phyloP scores from a whole-genome alignment of 2,113 vertebrate species.

The Gasterosteus aculeatus region DNA sequence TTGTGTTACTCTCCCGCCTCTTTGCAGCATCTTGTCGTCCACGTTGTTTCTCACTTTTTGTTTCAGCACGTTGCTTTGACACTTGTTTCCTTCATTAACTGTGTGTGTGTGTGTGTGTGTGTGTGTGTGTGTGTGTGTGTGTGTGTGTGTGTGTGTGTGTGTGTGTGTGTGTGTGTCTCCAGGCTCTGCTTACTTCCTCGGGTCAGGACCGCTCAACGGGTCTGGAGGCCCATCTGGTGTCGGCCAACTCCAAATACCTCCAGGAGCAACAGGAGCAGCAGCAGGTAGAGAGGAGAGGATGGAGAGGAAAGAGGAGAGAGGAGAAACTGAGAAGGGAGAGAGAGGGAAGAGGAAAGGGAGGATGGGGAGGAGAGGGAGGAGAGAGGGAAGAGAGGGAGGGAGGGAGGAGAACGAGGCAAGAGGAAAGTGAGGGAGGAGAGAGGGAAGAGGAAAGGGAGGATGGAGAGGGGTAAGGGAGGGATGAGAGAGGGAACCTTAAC shows the following conservation, averaged over 20 bases:
- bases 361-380: too few species aligned
- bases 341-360: too few species aligned
- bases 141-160: constrained; percentile 1
- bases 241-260: constrained; percentile 79
- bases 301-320: too few species aligned
- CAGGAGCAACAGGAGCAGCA: constrained; percentile 74
- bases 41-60: too few species aligned
- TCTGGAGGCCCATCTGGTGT: constrained; percentile 83
- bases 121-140: background rate
- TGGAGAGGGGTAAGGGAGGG: too few species aligned
- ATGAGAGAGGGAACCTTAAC: too few species aligned
- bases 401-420: too few species aligned
- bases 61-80: background rate
- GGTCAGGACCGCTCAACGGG: constrained; percentile 62
- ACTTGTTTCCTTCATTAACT: background rate
- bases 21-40: background rate
- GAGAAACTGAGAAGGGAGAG: too few species aligned
- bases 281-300: constrained; percentile 72
- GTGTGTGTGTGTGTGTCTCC: constrained; percentile 14
- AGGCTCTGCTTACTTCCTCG: constrained; percentile 71
- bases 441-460: too few species aligned
- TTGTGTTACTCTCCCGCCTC: too few species aligned
- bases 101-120: background rate
- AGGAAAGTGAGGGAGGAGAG: too few species aligned
- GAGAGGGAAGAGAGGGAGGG: too few species aligned